Evolutionary conservation across 2,888 invertebrate species (phyloP), one percentile per base, ranked within the genome.

Genomic region (Chloroclystis v-ata): DNA sequence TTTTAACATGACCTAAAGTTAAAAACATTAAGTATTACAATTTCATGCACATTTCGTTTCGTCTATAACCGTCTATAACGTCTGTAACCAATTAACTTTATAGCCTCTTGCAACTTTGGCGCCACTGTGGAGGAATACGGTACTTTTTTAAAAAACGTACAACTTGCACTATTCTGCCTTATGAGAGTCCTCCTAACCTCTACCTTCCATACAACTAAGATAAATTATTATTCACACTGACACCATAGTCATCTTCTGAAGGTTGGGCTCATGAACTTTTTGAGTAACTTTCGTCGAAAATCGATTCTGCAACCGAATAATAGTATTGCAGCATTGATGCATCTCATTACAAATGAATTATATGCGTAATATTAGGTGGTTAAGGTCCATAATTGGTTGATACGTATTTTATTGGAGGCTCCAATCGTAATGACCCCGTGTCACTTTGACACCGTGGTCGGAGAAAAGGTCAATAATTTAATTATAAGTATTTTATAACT

Each of bases 221-320:
- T 53, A 45, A 49, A 42, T 52, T 49, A 43, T 49, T 50, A 49
- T 45, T 41, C 28, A 43, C 30, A 29, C 20, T 33, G 54, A 52
- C 30, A 38, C 26, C 44, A 29, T 35, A 13, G 14, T 14, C 32
- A 33, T 16, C 32, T 52, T 46, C 63, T n/a, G n/a, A 60, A 65
- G 63, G 65, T 39, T 48, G n/a, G 14, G 11, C 30, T 43, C 47
- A 32, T 38, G 54, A 53, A 50, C 52, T 40, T 28, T 42, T 25
- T 28, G 29, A 26, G 37, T 30, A 42, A 47, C 58, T 61, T 61
- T 58, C 56, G 45, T 50, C 39, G 29, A 49, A 47, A 47, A 52
- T 57, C 50, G 44, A 49, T 63, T 61, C 57, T 43, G 60, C 55
- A 65, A 63, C 47, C 30, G 56, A 52, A 60, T 61, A 60, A 54